phyloP scores from a whole-genome alignment of 2,888 invertebrate genomes.

The Zhuqinia jingwanae region DNA sequence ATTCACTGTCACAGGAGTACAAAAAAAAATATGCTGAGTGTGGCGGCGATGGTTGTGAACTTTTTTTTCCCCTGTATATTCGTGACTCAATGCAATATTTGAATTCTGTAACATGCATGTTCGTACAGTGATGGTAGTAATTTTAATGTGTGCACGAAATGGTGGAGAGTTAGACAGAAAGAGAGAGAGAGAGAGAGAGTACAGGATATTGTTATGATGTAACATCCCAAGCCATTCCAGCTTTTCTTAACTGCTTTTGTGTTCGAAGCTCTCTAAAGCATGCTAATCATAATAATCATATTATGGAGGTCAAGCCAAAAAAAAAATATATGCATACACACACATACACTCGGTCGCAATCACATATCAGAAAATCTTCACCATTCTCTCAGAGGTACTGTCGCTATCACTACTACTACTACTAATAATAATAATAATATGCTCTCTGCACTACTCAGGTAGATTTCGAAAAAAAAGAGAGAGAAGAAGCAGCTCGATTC shows the following conservation, averaged over 20 bases:
- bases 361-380: slow-evolving; percentile 34
- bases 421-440: too few relatives aligned
- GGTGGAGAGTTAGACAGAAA: too few relatives aligned
- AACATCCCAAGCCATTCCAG: slow-evolving; percentile 56
- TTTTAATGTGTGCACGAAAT: slow-evolving; percentile 57
- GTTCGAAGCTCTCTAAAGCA: slow-evolving; percentile 33
- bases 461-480: background rate
- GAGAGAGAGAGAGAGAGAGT: too few relatives aligned
- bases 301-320: slow-evolving; percentile 61
- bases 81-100: slow-evolving; percentile 48
- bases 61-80: slow-evolving; percentile 1
- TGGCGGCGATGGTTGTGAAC: background rate
- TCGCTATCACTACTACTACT: too few relatives aligned
- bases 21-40: background rate
- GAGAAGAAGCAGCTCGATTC: slow-evolving; percentile 21
- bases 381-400: background rate
- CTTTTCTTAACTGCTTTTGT: slow-evolving; percentile 48
- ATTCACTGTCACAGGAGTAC: slow-evolving; percentile 39
- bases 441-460: slow-evolving; percentile 19
- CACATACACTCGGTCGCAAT: slow-evolving; percentile 24
- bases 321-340: slow-evolving; percentile 6
- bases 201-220: slow-evolving; percentile 62
- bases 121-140: slow-evolving; percentile 40
- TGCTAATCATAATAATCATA: slow-evolving; percentile 48
- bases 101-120: slow-evolving; percentile 54